phyloP scores from a whole-genome alignment of 2,113 vertebrate genomes.

The Emydura subglobosa region DNA sequence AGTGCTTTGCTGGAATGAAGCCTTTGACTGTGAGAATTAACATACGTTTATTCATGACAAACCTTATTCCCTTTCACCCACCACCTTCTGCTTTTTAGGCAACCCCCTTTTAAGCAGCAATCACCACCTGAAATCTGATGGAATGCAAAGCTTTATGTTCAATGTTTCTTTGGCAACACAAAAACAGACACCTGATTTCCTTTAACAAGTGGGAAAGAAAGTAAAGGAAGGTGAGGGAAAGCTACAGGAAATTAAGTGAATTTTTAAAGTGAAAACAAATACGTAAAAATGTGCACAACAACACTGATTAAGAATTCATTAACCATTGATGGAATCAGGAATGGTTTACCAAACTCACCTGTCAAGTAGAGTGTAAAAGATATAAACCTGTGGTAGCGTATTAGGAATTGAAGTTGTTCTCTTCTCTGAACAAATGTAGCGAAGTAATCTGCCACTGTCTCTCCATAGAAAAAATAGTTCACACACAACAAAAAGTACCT shows the following conservation, averaged over 20 bases:
- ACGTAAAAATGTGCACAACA: not conserved
- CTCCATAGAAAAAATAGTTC: constrained; percentile 99
- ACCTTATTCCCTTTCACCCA: not conserved
- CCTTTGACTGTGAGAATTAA: not conserved
- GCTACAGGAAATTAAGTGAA: not conserved
- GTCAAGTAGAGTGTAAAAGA: constrained; percentile 96
- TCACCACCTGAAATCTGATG: not conserved
- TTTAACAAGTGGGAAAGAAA: not conserved
- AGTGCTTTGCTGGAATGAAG: not conserved
- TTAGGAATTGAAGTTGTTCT: constrained; percentile 95
- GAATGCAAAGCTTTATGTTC: not conserved
- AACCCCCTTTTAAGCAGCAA: not conserved
- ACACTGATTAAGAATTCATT: not conserved
- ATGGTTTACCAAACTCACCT: constrained; percentile 81
- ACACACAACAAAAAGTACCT: constrained; percentile 98
- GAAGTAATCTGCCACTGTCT: constrained; percentile 98
- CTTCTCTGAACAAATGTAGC: constrained; percentile 93
- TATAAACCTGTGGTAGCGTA: constrained; percentile 98
- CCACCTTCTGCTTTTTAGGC: not conserved
- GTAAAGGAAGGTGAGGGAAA: not conserved
- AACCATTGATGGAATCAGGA: not conserved
- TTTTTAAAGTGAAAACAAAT: not conserved
- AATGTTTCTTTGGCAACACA: not conserved
- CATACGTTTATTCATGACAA: not conserved
- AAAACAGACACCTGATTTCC: not conserved